Evolutionary conservation across 2,113 vertebrate genomes (phyloP).

Genomic region (Corythoichthys haematopterus): DNA sequence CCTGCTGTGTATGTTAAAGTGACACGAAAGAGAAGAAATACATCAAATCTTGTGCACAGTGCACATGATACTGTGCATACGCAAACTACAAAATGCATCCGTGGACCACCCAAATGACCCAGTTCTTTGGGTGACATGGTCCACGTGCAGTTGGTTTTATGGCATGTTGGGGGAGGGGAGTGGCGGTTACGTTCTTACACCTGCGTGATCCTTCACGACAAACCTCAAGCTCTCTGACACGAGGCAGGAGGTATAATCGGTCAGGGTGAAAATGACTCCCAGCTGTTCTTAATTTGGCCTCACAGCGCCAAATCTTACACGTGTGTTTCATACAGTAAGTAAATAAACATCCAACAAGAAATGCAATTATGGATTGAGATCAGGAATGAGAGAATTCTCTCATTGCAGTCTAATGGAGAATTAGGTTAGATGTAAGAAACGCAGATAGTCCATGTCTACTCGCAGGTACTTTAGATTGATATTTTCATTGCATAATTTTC

Average conservation of each 20-base stretch:
- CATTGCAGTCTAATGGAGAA: constrained; percentile 37
- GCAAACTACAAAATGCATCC: constrained; percentile 2
- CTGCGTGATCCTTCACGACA: constrained; percentile 59
- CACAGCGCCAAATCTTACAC: constrained; percentile 42
- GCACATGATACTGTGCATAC: constrained; percentile 17
- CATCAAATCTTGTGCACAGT: constrained; percentile 14
- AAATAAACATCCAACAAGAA: constrained; percentile 43
- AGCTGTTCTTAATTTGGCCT: constrained; percentile 39
- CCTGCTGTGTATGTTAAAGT: constrained; percentile 12
- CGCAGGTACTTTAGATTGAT: no score
- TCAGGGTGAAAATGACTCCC: constrained; percentile 61
- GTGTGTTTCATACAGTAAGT: constrained; percentile 59
- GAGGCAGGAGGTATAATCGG: constrained; percentile 33
- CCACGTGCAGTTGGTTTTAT: constrained; percentile 63
- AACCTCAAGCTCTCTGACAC: constrained; percentile 57
- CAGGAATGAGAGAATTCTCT: constrained; percentile 30
- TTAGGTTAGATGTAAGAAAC: constrained; percentile 32
- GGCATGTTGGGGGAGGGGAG: constrained; percentile 52
- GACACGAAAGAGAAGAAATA: constrained; percentile 3
- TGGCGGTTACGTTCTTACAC: constrained; percentile 60
- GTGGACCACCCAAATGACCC: constrained; percentile 60
- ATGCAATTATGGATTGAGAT: constrained; percentile 30
- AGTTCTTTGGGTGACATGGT: constrained; percentile 54
- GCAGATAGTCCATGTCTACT: constrained; percentile 16
- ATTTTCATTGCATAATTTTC: not conserved